Evolutionary conservation across 2,113 vertebrate species (phyloP).

Genomic region (Phyllopteryx taeniolatus): DNA sequence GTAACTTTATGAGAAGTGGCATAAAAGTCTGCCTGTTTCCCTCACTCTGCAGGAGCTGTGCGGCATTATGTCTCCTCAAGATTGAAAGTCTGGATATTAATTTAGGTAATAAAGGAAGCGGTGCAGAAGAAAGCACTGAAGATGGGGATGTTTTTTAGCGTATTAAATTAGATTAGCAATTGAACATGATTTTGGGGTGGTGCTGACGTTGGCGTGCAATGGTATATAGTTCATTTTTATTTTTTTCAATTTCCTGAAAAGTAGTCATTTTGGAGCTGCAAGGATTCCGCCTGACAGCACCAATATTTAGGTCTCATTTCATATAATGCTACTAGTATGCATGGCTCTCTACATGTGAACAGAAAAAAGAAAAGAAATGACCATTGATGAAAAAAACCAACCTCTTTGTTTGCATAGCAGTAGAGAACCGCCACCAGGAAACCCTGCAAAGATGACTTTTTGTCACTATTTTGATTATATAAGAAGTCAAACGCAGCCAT

Average conservation of each 20-base stretch:
- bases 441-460: constrained; percentile 57
- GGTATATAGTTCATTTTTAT: too few species aligned
- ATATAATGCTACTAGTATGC: not conserved
- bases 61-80: not conserved
- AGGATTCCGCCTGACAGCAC: too few species aligned
- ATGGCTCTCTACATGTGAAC: not conserved
- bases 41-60: too few species aligned
- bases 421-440: constrained; percentile 82
- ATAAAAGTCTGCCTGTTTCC: too few species aligned
- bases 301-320: too few species aligned
- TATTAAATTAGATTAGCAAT: too few species aligned
- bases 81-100: not conserved
- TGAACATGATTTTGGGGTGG: too few species aligned
- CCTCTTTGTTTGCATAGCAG: constrained; percentile 84
- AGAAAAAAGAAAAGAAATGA: not conserved
- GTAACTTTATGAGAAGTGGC: not conserved
- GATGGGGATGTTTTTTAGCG: too few species aligned
- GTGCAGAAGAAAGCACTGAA: too few species aligned
- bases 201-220: too few species aligned
- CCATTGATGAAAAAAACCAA: constrained; percentile 34
- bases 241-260: too few species aligned
- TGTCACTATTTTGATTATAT: not conserved
- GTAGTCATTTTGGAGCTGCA: too few species aligned
- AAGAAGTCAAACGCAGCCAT: not conserved
- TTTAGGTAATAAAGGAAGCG: not conserved